Base-by-base conservation (phyloP, 1,140 invertebrate genomes). In the Listronotus bonariensis region DNA sequence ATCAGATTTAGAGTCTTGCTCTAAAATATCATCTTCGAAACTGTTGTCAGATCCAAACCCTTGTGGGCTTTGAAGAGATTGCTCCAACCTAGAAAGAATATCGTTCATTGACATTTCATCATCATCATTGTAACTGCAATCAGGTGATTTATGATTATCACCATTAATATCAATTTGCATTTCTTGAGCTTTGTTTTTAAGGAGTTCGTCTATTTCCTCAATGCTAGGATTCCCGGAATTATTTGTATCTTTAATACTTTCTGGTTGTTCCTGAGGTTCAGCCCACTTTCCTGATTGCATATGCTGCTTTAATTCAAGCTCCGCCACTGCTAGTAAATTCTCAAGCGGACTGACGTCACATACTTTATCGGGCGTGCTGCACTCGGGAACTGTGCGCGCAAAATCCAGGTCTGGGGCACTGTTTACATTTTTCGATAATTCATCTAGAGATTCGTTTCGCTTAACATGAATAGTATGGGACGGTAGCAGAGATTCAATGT, bases 51-150 rank as follows among this genome's bases (percentile, higher is more conserved):
- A 55, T 8, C 38, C 54, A 15, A 57, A 65, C 12, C 38, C 54
- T 17, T 84, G 82, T 5, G 82, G 82, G 69, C 82, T 83, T 60
- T 81, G 80, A 1, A 79, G 75, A 3, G 84, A 84, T 63, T 83
- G 82, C 65, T 83, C 83, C 40, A 86, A 73, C 41, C 83, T 68
- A 45, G 82, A 80, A 15, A 85, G 82, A 43, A 85, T 85, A 67
- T 86, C 84, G 12, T 82, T 79, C 46, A 85, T 84, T 73, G 84
- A 83, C 66, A 85, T 82, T 63, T 86, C 83, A 66, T 86, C 84
- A 17, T 86, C 84, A 49, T 84, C 83, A 32, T 78, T 79, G 63
- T 87, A 84, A 74, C 85, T 83, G 40, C 75, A 75, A 15, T 76
- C 75, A 40, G 77, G 73, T 20, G 65, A 67, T 61, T 73, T 74